These are phyloP conservation scores for Drosophila quinaria DNA, from an alignment of 2,888 invertebrate species.

Conservation along the genomic window DNA sequence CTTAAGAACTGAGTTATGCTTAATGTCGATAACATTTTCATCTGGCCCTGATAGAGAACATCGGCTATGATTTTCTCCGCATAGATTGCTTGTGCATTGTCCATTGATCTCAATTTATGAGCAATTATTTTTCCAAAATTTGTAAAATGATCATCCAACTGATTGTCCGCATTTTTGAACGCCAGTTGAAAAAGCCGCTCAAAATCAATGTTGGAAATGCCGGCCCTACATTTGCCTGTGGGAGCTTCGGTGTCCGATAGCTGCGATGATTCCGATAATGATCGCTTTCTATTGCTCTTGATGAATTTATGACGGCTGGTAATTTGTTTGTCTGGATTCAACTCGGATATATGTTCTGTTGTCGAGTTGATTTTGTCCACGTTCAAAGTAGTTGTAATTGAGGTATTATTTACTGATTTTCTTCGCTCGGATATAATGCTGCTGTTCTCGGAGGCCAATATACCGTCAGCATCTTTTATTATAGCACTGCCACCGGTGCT, in stretches of 20 bases:
- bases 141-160: conserved; percentile 82
- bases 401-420: conserved; percentile 56
- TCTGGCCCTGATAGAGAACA: conserved; percentile 85
- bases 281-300: conserved; percentile 70
- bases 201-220: conserved; percentile 82
- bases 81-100: conserved; percentile 82
- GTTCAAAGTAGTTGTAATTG: conserved; percentile 27
- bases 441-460: conserved; percentile 54
- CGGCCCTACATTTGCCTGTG: conserved; percentile 80
- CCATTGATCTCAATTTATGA: conserved; percentile 84
- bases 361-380: conserved; percentile 40
- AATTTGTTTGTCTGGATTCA: conserved; percentile 35
- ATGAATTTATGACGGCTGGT: conserved; percentile 31
- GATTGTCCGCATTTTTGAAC: conserved; percentile 81
- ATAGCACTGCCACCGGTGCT: conserved; percentile 24
- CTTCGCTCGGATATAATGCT: conserved; percentile 50
- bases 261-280: conserved; percentile 77
- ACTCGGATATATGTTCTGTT: conserved; percentile 27
- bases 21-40: conserved; percentile 82
- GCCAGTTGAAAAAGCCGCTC: conserved; percentile 83
- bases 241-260: conserved; percentile 71
- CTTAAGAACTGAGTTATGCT: conserved; percentile 76
- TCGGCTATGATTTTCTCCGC: conserved; percentile 85
- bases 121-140: conserved; percentile 85
- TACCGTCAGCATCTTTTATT: conserved; percentile 67